phyloP scores from a whole-genome alignment of 2,113 vertebrate species.

The Chunga burmeisteri region DNA sequence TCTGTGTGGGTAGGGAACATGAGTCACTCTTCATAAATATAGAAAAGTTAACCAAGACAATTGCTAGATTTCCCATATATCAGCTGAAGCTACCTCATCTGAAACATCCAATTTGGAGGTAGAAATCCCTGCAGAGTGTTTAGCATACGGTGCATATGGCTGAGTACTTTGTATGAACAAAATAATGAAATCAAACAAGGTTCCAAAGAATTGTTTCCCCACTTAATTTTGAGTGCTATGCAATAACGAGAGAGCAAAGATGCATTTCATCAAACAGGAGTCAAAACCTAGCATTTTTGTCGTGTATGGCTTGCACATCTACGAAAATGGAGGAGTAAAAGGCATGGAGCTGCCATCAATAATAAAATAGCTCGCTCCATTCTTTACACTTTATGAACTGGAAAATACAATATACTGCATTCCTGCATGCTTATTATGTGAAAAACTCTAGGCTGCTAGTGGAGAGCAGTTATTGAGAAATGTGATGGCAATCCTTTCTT shows the following conservation, averaged over 20 bases:
- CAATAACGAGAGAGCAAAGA: background rate
- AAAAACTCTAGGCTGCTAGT: background rate
- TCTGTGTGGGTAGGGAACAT: background rate
- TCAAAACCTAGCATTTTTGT: background rate
- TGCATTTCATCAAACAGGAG: background rate
- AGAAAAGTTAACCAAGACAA: background rate
- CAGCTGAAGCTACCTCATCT: background rate
- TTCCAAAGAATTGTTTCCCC: background rate
- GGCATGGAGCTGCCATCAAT: background rate
- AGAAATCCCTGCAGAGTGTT: background rate
- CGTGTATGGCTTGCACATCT: background rate
- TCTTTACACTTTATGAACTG: background rate
- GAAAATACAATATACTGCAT: background rate
- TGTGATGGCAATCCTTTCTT: background rate
- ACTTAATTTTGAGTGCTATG: background rate
- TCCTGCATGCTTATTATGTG: background rate
- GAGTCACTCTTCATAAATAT: background rate
- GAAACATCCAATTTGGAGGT: background rate
- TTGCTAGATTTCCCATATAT: background rate
- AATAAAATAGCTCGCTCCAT: background rate
- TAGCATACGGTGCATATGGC: background rate
- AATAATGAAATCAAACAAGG: background rate
- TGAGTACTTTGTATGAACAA: background rate
- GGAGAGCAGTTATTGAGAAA: background rate
- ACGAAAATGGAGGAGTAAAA: background rate